phyloP scores from a whole-genome alignment of 2,113 vertebrate species.

The Bubalus kerabau region DNA sequence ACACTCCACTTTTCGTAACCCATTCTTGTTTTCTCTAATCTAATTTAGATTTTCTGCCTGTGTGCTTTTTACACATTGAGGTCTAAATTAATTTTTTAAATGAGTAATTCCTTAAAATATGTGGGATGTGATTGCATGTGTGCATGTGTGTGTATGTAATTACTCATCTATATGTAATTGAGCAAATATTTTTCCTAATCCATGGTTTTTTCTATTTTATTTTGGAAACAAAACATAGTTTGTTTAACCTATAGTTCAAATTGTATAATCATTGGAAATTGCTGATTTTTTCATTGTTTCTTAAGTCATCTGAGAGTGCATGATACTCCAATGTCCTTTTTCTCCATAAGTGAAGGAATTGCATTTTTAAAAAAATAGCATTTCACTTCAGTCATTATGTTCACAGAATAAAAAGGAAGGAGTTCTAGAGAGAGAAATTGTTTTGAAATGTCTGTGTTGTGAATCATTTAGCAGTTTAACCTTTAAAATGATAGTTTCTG shows the following conservation, averaged over 20 bases:
- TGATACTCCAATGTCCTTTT: background rate
- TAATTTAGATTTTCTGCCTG: background rate
- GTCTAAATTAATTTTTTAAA: background rate
- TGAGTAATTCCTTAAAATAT: background rate
- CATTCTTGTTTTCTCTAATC: background rate
- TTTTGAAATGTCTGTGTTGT: slow-evolving; percentile 29
- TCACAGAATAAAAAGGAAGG: background rate
- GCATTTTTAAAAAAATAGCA: background rate
- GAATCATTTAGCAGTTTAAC: slow-evolving; percentile 22
- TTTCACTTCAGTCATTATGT: background rate
- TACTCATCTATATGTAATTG: background rate
- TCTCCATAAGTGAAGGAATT: background rate
- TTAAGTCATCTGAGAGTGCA: background rate
- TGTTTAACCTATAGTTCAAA: background rate
- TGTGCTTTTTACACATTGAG: background rate
- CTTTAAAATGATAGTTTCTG: slow-evolving; percentile 28
- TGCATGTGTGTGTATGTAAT: background rate
- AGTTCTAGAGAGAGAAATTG: background rate
- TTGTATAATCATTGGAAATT: background rate
- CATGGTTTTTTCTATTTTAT: slow-evolving; percentile 4
- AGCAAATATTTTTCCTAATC: background rate
- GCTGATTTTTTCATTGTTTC: background rate
- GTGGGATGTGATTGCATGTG: fast-evolving
- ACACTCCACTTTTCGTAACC: background rate
- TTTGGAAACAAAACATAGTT: background rate